A percentile compares a stretch with the other conserved stretches of the same genome.
Evolutionary conservation across 2,797 vertebrate species (phyloP).

Genomic region (Eidolon dupreanum): DNA sequence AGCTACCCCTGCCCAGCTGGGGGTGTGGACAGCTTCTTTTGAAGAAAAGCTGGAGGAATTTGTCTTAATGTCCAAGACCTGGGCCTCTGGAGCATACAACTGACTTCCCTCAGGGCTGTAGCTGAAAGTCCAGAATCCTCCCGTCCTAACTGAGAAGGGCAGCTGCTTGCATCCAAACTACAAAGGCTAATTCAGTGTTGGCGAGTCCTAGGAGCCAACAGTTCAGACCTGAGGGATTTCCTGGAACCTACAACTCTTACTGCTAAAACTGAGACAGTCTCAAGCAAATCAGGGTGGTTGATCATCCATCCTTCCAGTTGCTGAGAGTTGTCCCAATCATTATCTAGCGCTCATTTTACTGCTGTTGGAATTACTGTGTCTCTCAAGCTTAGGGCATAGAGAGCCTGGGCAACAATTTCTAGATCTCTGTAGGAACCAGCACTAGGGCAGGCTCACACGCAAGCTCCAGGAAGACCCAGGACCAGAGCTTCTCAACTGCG

Average conservation of each 20-base stretch:
- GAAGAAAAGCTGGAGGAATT: neutral
- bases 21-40: neutral
- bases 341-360: neutral
- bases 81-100: neutral
- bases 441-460: neutral
- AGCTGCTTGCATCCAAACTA: neutral
- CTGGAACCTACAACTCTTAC: neutral
- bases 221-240: neutral
- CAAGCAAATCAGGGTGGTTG: neutral
- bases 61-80: too few species aligned
- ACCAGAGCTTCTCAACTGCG: neutral
- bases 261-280: neutral
- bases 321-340: neutral
- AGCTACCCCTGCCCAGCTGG: rapidly evolving
- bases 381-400: neutral
- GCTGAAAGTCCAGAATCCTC: neutral
- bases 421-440: neutral
- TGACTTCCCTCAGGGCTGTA: neutral
- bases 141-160: neutral
- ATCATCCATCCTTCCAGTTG: neutral
- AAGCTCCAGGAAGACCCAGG: neutral
- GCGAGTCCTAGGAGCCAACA: neutral
- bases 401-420: neutral
- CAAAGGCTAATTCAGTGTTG: neutral
- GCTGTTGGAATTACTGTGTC: neutral